Percentiles rank a stretch among this genome's conserved stretches.
These are phyloP conservation scores for Pycnomerus fuliginosus DNA, from an alignment of 2,888 invertebrate genomes.

Conservation along the genomic window DNA sequence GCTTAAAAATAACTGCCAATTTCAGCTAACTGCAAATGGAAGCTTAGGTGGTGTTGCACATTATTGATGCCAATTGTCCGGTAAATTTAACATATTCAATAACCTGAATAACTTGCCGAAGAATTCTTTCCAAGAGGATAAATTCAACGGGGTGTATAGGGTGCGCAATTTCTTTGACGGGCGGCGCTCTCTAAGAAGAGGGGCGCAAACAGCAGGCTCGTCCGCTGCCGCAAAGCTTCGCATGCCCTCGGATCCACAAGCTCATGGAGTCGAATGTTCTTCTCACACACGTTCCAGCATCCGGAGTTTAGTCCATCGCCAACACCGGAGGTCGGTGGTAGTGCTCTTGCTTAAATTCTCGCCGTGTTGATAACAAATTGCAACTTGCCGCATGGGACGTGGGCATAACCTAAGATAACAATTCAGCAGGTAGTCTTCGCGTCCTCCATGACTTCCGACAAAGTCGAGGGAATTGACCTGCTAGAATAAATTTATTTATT, in stretches of 20 bases:
- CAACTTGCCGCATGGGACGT: too few species aligned
- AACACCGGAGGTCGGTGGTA: conserved; percentile 26
- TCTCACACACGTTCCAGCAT: conserved; percentile 43
- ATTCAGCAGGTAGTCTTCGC: too few species aligned
- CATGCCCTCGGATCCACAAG: conserved; percentile 57
- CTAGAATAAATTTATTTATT: too few species aligned
- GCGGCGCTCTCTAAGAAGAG: conserved; percentile 23
- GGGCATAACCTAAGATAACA: too few species aligned
- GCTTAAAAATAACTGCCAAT: too few species aligned
- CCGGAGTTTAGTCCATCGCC: conserved; percentile 43
- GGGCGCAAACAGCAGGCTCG: conserved; percentile 32
- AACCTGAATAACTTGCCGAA: conserved; percentile 39
- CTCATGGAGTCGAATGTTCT: conserved; percentile 48
- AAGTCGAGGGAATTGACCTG: too few species aligned
- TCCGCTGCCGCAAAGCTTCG: conserved; percentile 25
- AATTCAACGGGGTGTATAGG: conserved; percentile 35
- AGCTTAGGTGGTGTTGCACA: too few species aligned
- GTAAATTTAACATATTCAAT: conserved; percentile 48
- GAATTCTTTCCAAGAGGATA: conserved; percentile 41
- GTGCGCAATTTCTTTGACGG: conserved; percentile 34
- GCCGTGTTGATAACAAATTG: too few species aligned
- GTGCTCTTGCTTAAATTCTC: conserved; percentile 10
- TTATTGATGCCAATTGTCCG: conserved; percentile 43
- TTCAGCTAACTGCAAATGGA: too few species aligned
- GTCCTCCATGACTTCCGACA: too few species aligned